Base-by-base conservation (phyloP, 2,888 invertebrate species). In the Coelinius sp. region DNA sequence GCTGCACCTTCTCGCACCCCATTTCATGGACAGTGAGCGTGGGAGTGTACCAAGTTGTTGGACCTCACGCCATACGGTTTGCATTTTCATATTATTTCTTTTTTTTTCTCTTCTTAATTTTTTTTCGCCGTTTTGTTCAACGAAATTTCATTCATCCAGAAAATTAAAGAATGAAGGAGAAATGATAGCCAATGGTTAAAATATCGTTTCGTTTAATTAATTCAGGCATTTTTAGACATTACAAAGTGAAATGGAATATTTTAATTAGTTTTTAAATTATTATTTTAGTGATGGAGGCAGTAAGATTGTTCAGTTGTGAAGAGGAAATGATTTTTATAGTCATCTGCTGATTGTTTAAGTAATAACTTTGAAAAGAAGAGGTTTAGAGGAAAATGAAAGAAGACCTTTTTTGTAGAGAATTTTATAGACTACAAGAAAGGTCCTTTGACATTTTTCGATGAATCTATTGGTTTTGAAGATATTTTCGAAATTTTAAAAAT, bases 1-100 rank as follows among this genome's bases (percentile, higher is more conserved):
- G 78, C 78, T 80, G 82, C 82, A 82, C 78, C 84, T 63, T 63
- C 63, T 83, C 81, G 83, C 83, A 83, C 84, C 84, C 85, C 78
- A 80, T 82, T 84, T 84, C 82, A 82, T 81, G 82, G 81, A 82
- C 83, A 78, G 78, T 78, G 83, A 85, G 85, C 85, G 85, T 85
- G 85, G 85, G 85, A 85, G 85, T 85, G 83, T 82, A 80, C 76
- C 79, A 79, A 79, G 78, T 73, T 78, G 79, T 74, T 76, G 82
- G 84, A 83, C 84, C 85, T 85, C 85, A 85, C 84, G 84, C 80
- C 79, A 74, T 65, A 63, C 38, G 63, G 71, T 69, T 72, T 75
- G 66, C 63, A 68, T 71, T 73, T 63, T 41, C 63, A 38, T 63
- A 24, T 65, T 74, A 14, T 49, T 69, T 25, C 70, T 52, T 70